These are phyloP conservation scores for Thunnus maccoyii DNA, from an alignment of 2,113 vertebrate genomes.

Conservation along the genomic window DNA sequence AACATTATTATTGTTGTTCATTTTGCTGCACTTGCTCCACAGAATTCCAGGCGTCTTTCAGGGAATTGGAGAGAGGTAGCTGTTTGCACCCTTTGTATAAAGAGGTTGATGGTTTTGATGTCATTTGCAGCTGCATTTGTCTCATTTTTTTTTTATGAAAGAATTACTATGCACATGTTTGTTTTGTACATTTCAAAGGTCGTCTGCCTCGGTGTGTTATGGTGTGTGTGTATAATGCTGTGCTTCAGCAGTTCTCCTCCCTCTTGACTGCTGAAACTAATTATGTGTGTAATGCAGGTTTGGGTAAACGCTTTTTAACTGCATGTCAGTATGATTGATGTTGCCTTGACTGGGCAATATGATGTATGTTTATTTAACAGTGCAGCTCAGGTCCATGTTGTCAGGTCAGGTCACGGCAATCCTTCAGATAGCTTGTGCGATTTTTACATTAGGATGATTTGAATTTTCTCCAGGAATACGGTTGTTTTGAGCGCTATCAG, in stretches of 20 bases:
- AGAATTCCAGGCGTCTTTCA: slow-evolving; percentile 84
- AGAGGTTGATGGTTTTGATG: slow-evolving; percentile 53
- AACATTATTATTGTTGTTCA: slow-evolving; percentile 20
- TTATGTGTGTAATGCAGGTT: slow-evolving; percentile 81
- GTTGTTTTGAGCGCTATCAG: slow-evolving; percentile 44
- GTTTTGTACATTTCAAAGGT: slow-evolving; percentile 53
- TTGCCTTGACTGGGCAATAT: slow-evolving; percentile 68
- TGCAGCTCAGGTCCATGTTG: slow-evolving; percentile 65
- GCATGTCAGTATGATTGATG: slow-evolving; percentile 84
- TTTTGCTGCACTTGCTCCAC: slow-evolving; percentile 72
- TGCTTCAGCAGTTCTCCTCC: slow-evolving; percentile 71
- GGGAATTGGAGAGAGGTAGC: slow-evolving; percentile 89
- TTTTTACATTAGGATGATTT: slow-evolving; percentile 54
- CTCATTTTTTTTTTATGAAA: slow-evolving; percentile 36
- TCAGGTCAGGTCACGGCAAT: slow-evolving; percentile 72
- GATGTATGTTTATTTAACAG: slow-evolving; percentile 83
- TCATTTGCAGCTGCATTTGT: slow-evolving; percentile 50
- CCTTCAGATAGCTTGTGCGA: slow-evolving; percentile 54
- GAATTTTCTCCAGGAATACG: slow-evolving; percentile 50
- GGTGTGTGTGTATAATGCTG: slow-evolving; percentile 53
- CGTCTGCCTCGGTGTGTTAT: slow-evolving; percentile 56
- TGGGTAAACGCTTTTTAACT: slow-evolving; percentile 82
- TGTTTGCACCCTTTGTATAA: slow-evolving; percentile 59
- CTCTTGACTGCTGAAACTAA: slow-evolving; percentile 81
- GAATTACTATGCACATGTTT: slow-evolving; percentile 54